A percentile compares a stretch with the other conserved stretches of the same genome.
Evolutionary conservation across 2,888 invertebrate genomes (phyloP).

Genomic region (Lasioglossum malachurum): DNA sequence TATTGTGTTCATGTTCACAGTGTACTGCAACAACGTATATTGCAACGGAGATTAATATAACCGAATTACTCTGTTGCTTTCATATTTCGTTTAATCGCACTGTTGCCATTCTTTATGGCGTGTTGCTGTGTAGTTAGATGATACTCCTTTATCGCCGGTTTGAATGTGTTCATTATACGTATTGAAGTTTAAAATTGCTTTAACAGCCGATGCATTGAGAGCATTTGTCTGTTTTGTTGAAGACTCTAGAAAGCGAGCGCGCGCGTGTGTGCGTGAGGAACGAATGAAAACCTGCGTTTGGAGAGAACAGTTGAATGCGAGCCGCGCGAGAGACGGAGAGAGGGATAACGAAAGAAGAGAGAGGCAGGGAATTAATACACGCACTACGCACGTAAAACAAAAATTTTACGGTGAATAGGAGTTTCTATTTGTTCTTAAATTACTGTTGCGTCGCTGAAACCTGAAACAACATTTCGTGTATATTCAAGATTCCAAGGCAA

Average conservation of each 20-base stretch:
- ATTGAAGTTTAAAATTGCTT: conserved; percentile 16
- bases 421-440: background rate
- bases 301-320: background rate
- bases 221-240: background rate
- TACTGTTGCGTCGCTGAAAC: background rate
- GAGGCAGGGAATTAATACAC: background rate
- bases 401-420: background rate
- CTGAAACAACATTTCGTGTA: background rate
- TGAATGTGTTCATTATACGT: background rate
- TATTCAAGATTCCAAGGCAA: background rate
- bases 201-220: background rate
- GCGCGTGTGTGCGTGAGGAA: background rate
- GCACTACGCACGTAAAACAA: background rate
- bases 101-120: background rate
- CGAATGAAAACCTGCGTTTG: conserved; percentile 8
- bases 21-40: background rate
- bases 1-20: background rate
- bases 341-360: background rate
- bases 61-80: background rate
- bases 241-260: conserved; percentile 12
- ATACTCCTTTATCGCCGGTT: background rate
- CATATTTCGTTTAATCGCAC: background rate
- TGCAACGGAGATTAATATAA: background rate
- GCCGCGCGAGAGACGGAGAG: background rate
- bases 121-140: background rate